Percentiles rank a stretch among this genome's conserved stretches.
phyloP scores from a whole-genome alignment of 64 coral and sea anemone species.

The Pocillopora damicornis region DNA sequence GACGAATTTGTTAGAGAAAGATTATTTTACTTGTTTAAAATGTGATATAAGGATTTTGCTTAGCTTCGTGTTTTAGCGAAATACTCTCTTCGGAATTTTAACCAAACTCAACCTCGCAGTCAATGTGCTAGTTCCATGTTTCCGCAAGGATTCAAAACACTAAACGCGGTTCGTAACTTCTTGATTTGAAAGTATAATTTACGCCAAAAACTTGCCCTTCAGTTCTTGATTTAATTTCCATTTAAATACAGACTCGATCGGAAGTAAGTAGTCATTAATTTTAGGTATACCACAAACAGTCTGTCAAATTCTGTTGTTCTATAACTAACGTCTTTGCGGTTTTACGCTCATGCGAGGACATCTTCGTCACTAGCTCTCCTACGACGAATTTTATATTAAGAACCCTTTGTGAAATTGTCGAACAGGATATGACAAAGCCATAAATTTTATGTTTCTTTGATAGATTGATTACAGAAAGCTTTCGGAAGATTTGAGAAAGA shows the following conservation, averaged over 20 bases:
- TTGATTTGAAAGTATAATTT: slow-evolving; percentile 38
- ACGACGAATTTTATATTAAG: not conserved
- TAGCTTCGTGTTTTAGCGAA: no score
- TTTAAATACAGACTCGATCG: not conserved
- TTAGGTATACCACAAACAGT: not conserved
- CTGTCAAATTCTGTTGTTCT: not conserved
- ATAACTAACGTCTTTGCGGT: not conserved
- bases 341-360: not conserved
- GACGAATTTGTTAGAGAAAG: not conserved
- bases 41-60: no score
- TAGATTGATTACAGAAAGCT: slow-evolving; percentile 81
- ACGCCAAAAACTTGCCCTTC: not conserved
- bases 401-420: not conserved
- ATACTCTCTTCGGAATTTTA: no score
- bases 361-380: not conserved
- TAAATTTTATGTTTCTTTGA: not conserved
- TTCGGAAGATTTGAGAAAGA: slow-evolving; percentile 73
- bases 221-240: not conserved
- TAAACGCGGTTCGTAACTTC: not conserved
- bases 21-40: no score
- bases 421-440: not conserved
- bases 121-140: no score
- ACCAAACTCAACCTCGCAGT: no score
- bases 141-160: not conserved
- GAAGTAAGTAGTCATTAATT: not conserved